These are phyloP conservation scores for Acromyrmex echinatior DNA, from an alignment of 1,140 invertebrate genomes.

Conservation along the genomic window DNA sequence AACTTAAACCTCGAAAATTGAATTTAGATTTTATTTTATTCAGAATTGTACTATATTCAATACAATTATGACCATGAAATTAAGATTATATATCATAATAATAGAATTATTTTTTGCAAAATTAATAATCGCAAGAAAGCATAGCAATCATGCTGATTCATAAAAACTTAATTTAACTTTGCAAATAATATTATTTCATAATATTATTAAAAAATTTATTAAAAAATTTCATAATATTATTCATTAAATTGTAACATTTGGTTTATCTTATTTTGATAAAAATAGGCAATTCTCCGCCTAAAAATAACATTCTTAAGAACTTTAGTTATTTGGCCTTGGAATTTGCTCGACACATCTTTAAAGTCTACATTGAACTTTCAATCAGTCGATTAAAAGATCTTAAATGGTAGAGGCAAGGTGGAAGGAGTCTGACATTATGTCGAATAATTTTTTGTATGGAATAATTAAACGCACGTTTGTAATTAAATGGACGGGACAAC, in stretches of 20 bases:
- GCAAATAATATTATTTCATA: background rate
- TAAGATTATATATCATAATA: background rate
- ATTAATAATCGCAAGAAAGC: background rate
- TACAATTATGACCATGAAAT: background rate
- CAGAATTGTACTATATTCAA: background rate
- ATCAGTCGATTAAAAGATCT: constrained; percentile 43
- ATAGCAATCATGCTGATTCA: background rate
- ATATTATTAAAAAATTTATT: background rate
- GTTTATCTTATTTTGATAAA: background rate
- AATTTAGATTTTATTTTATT: no score
- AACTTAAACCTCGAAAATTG: no score
- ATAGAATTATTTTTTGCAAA: background rate
- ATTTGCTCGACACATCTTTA: constrained; percentile 17
- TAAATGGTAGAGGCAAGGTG: background rate
- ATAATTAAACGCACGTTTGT: background rate
- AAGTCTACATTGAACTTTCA: constrained; percentile 27
- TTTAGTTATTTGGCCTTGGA: background rate
- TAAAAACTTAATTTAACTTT: constrained; percentile 1
- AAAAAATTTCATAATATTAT: no score
- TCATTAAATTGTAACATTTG: background rate
- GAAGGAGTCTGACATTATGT: background rate
- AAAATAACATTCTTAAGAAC: background rate
- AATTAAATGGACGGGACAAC: background rate
- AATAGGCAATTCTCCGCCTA: background rate
- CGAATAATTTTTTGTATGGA: background rate